phyloP scores from a whole-genome alignment of 2,888 invertebrate genomes.

The Nemapogon koenigi region DNA sequence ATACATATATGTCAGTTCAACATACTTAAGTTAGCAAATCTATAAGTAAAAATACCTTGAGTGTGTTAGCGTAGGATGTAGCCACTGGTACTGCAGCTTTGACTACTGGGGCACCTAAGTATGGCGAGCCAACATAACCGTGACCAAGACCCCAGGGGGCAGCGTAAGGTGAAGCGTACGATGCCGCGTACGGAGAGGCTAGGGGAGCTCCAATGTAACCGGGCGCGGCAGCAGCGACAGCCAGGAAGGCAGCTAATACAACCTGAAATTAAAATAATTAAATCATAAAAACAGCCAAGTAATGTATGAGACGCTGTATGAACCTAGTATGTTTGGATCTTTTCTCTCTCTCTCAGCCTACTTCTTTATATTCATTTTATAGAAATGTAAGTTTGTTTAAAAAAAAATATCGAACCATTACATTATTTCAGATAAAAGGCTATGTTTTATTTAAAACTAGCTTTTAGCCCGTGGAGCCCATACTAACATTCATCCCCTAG shows the following conservation, averaged over 20 bases:
- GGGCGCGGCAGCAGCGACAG: constrained; percentile 28
- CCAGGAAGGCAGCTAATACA: constrained; percentile 46
- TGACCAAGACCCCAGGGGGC: constrained; percentile 23
- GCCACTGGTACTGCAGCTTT: constrained; percentile 63
- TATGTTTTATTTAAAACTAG: no score
- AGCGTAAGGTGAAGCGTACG: constrained; percentile 33
- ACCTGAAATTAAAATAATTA: no score
- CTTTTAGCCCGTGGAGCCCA: no score
- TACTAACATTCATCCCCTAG: no score
- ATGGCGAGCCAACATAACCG: constrained; percentile 42
- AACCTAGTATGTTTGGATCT: no score
- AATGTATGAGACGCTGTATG: no score
- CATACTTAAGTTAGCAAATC: not conserved
- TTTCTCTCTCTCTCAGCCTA: no score
- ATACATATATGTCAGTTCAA: not conserved
- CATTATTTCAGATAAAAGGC: no score
- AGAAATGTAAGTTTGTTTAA: no score
- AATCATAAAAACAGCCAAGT: no score
- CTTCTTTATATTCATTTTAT: no score
- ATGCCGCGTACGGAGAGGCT: constrained; percentile 34
- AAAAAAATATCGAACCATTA: no score
- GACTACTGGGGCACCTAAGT: constrained; percentile 48
- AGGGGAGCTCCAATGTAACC: constrained; percentile 49
- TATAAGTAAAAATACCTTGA: constrained; percentile 48
- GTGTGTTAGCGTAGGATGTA: constrained; percentile 70